phyloP scores from a whole-genome alignment of 2,797 vertebrate genomes.

The Neoniphon sammara region DNA sequence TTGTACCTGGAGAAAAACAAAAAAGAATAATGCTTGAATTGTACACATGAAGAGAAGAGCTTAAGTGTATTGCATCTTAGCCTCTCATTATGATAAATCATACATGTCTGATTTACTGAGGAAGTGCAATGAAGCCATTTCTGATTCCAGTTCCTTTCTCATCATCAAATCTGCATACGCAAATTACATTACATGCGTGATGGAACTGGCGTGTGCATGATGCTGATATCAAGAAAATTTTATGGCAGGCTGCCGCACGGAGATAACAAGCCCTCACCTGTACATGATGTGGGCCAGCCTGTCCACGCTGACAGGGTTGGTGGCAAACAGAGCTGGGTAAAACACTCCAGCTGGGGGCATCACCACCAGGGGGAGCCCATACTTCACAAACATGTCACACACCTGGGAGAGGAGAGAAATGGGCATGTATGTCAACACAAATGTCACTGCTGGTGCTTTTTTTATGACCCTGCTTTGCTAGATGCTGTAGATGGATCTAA shows the following conservation, averaged over 20 bases:
- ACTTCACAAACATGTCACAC: constrained; percentile 90
- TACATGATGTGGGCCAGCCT: constrained; percentile 92
- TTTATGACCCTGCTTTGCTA: background rate
- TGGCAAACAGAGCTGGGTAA: constrained; percentile 88
- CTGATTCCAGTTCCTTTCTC: constrained; percentile 38
- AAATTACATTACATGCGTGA: constrained; percentile 4
- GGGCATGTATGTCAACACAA: background rate
- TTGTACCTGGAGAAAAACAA: constrained; percentile 85
- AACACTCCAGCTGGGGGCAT: constrained; percentile 91
- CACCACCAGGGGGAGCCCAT: constrained; percentile 88
- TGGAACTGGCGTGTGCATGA: background rate
- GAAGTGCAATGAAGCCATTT: constrained; percentile 42
- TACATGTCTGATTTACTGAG: constrained; percentile 37
- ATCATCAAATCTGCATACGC: constrained; percentile 53
- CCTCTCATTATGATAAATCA: constrained; percentile 63
- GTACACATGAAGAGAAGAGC: constrained; percentile 21
- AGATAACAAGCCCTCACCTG: constrained; percentile 81
- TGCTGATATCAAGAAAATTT: background rate
- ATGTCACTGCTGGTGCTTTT: background rate
- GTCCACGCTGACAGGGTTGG: constrained; percentile 88
- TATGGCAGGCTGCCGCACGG: background rate
- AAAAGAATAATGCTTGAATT: constrained; percentile 42
- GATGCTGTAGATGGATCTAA: background rate
- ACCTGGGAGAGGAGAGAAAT: constrained; percentile 80
- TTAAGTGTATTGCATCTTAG: constrained; percentile 33